phyloP scores from a whole-genome alignment of 2,888 invertebrate species.

The Labia minor region DNA sequence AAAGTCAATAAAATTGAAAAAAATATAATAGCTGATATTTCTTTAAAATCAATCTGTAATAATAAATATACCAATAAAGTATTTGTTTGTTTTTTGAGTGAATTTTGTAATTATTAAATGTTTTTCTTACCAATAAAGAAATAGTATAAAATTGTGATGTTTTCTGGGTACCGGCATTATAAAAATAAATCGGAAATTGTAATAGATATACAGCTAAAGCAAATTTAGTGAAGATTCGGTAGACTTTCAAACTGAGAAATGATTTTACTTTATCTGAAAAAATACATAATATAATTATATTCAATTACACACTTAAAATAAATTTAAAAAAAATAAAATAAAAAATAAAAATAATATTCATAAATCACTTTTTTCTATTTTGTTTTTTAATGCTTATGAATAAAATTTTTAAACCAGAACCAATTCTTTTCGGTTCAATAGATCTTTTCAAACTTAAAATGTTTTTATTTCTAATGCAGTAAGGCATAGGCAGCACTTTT shows the following conservation, averaged over 20 bases:
- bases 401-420: not conserved
- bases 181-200: constrained; percentile 54
- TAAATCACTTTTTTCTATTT: too few species aligned
- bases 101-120: not conserved
- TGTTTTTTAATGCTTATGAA: not conserved
- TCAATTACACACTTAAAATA: not conserved
- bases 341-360: too few species aligned
- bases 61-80: constrained; percentile 29
- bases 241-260: constrained; percentile 43
- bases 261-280: constrained; percentile 39
- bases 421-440: not conserved
- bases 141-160: constrained; percentile 42
- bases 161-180: constrained; percentile 48
- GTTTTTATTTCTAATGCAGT: not conserved
- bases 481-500: not conserved
- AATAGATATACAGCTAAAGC: constrained; percentile 50
- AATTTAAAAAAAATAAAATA: not conserved
- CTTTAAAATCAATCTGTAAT: constrained; percentile 43
- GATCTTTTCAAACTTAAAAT: not conserved
- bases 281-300: too few species aligned
- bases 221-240: constrained; percentile 48
- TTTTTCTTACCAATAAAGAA: constrained; percentile 39
- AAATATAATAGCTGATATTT: constrained; percentile 38
- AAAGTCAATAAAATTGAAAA: constrained; percentile 43
- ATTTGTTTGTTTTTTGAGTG: too few species aligned